phyloP scores from a whole-genome alignment of 2,888 invertebrate species.

The Xanthostigma xanthostigma region DNA sequence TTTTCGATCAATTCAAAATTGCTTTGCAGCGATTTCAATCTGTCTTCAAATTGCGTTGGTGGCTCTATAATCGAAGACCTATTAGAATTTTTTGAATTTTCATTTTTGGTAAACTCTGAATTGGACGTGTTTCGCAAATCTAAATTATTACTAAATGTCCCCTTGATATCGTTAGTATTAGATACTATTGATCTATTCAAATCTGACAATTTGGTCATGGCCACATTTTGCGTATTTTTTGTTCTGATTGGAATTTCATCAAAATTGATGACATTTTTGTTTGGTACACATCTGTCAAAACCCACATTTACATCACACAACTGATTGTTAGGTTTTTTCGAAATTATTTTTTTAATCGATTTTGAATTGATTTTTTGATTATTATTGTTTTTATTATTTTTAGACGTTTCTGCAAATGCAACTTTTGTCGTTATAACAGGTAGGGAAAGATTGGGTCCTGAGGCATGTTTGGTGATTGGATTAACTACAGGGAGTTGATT shows the following conservation, averaged over 20 bases:
- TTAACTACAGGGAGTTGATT: background rate
- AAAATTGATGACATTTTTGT: constrained; percentile 26
- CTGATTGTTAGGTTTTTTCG: too few relatives aligned
- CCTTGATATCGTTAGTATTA: too few relatives aligned
- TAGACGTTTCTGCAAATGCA: too few relatives aligned
- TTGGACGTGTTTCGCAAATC: too few relatives aligned
- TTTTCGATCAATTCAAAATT: constrained; percentile 27
- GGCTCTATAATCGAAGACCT: constrained; percentile 30
- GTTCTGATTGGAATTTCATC: background rate
- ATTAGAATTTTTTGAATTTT: constrained; percentile 12
- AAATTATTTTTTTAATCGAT: too few relatives aligned
- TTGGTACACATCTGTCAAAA: constrained; percentile 26
- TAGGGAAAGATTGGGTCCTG: too few relatives aligned
- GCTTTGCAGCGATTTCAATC: constrained; percentile 16
- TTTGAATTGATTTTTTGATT: too few relatives aligned
- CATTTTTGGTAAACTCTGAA: background rate
- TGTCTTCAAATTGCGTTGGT: constrained; percentile 28
- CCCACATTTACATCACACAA: constrained; percentile 9
- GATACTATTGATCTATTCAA: too few relatives aligned
- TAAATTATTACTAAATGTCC: too few relatives aligned
- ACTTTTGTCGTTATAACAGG: too few relatives aligned
- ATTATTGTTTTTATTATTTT: too few relatives aligned
- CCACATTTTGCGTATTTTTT: background rate
- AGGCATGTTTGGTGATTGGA: constrained; percentile 2
- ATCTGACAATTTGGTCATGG: too few relatives aligned